Percentiles rank a stretch among this genome's conserved stretches.
phyloP scores from a whole-genome alignment of 2,113 vertebrate genomes.

The Anoplopoma fimbria region DNA sequence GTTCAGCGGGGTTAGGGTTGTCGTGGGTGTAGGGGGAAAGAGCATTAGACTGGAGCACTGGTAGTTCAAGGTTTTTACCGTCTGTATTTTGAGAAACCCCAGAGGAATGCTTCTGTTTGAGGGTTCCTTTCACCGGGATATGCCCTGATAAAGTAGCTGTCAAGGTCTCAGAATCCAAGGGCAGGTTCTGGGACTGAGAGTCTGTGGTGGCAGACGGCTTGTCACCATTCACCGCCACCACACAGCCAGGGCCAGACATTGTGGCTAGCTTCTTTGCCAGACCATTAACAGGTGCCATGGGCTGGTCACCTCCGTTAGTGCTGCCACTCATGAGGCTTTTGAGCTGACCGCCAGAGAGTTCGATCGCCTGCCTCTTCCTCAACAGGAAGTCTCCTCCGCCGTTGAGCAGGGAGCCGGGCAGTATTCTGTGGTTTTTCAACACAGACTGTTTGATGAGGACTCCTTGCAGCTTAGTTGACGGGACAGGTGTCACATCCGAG shows the following conservation, averaged over 20 bases:
- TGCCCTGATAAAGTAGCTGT: conserved; percentile 86
- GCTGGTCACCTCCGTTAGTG: conserved; percentile 82
- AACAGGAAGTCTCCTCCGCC: conserved; percentile 87
- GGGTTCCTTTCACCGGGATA: conserved; percentile 84
- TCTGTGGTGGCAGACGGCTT: conserved; percentile 80
- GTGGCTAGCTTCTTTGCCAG: conserved; percentile 94
- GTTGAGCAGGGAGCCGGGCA: conserved; percentile 91
- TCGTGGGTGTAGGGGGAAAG: conserved; percentile 77
- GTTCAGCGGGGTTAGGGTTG: conserved; percentile 79
- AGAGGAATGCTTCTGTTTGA: conserved; percentile 76
- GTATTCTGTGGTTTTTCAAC: conserved; percentile 91
- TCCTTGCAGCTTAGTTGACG: conserved; percentile 92
- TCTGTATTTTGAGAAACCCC: conserved; percentile 70
- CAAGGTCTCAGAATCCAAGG: conserved; percentile 83
- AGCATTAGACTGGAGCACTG: conserved; percentile 64
- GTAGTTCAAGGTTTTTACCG: conserved; percentile 62
- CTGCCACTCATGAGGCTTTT: conserved; percentile 92
- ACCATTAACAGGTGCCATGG: conserved; percentile 90
- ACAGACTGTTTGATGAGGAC: conserved; percentile 96
- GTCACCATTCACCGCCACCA: conserved; percentile 88
- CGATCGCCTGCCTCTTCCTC: conserved; percentile 90
- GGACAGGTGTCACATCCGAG: conserved; percentile 94
- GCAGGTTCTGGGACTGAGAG: conserved; percentile 66
- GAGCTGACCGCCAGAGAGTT: conserved; percentile 93
- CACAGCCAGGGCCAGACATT: conserved; percentile 86